Percentiles rank a stretch among this genome's conserved stretches.
Conservation (phyloP, 2,797 vertebrate genomes). For the Liasis olivaceus region DNA sequence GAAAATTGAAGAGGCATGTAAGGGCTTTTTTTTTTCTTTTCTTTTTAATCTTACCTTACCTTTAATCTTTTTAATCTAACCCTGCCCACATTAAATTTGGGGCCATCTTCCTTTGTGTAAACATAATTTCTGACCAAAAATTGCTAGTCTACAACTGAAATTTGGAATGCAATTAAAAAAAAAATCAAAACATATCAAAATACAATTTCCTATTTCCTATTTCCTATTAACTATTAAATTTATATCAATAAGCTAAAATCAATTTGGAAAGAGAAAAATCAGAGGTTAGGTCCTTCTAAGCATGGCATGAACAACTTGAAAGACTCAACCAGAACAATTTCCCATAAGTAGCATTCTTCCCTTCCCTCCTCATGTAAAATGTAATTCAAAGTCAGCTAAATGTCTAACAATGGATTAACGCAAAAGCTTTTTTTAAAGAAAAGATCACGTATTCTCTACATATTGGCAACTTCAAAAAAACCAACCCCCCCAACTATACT, state of each 20-base stretch:
- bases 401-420: not conserved
- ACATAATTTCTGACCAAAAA: not conserved
- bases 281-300: not conserved
- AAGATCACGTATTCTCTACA: not conserved
- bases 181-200: not conserved
- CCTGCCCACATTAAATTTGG: not conserved
- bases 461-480: not conserved
- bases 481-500: not conserved
- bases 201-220: not conserved
- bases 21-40: not conserved
- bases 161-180: not conserved
- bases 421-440: not conserved
- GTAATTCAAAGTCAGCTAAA: not conserved
- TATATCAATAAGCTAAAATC: not conserved
- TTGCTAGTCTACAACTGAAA: not conserved
- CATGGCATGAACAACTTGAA: not conserved
- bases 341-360: too few relatives aligned
- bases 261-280: not conserved
- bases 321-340: not conserved
- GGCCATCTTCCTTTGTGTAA: not conserved
- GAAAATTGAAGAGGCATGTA: constrained; percentile 40
- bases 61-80: too few relatives aligned
- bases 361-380: not conserved
- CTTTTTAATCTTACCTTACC: not conserved
- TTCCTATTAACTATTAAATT: not conserved